Base-by-base conservation (phyloP, 2,888 invertebrate genomes). In the Leucoma salicis region DNA sequence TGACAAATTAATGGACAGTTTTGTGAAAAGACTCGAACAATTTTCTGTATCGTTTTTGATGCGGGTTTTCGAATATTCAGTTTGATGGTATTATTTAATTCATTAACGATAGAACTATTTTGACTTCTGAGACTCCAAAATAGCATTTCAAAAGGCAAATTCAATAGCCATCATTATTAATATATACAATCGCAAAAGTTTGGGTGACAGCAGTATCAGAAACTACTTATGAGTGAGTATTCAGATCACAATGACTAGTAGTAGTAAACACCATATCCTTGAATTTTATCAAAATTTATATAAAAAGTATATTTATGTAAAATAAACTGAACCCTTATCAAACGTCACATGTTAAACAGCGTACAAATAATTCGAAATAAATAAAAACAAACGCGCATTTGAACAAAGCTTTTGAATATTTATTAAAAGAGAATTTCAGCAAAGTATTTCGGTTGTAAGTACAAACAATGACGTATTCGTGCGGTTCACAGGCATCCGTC, bases 361-460 rank as follows among this genome's bases (percentile, higher is more conserved):
- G 32, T 33, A 47, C 27, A 31, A 52, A 53, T 54, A 54, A 45
- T 60, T 57, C 44, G 47, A 46, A 49, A 60, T 60, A 49, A 51
- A 59, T 46, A 57, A 49, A 39, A 35, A 35, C 16, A 24, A 25
- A 46, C 38, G 35, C 39, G 34, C 25, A 54, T 39, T 54, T 44
- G 16, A 46, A 48, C 44, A 49, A 42, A 44, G 44, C 43, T 34
- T n/a, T 35, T 39, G 49, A 39, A 49, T 49, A 47, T 51, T 54
- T 33, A 60, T 57, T 52, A 47, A 54, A 59, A 57, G 45, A 14
- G 45, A 36, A 36, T 52, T 36, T 18, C 32, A 24, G 31, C 24
- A 24, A 51, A 57, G 56, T 39, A 48, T 58, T 54, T 49, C 31
- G 36, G 40, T 14, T 35, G 50, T 59, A 53, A 42, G 39, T 39